phyloP scores from a whole-genome alignment of 2,113 vertebrate genomes.

The Nesogale talazaci region DNA sequence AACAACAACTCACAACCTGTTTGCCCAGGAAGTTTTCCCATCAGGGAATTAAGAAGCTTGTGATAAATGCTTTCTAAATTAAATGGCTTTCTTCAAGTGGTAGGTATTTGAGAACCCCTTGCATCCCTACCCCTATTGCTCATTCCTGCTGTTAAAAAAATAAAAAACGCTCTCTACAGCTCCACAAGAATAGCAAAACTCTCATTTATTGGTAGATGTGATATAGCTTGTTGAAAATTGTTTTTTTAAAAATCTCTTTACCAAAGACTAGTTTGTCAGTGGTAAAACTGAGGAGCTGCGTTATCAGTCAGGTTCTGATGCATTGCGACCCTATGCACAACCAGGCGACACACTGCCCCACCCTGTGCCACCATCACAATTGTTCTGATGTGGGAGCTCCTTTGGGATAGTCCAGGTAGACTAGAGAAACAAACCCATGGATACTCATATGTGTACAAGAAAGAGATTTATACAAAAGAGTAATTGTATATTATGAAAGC shows the following conservation, averaged over 20 bases:
- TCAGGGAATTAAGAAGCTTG: background rate
- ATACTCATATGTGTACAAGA: too few relatives aligned
- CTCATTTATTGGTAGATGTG: background rate
- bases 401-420: too few relatives aligned
- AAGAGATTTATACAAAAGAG: too few relatives aligned
- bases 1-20: background rate
- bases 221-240: background rate
- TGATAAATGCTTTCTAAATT: background rate
- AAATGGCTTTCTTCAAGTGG: background rate
- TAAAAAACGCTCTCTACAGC: background rate
- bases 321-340: too few relatives aligned
- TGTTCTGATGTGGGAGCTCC: too few relatives aligned
- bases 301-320: too few relatives aligned
- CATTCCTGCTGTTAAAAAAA: background rate
- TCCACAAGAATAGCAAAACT: background rate
- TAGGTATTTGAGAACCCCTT: background rate
- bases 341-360: too few relatives aligned
- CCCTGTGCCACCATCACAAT: too few relatives aligned
- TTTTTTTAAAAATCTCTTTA: background rate
- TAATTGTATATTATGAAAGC: too few relatives aligned
- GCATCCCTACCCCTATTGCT: background rate
- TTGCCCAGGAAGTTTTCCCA: background rate
- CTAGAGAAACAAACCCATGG: too few relatives aligned
- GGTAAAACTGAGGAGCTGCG: too few relatives aligned
- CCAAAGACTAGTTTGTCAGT: constrained; percentile 34